Conservation (phyloP, 2,888 invertebrate genomes). For the Nephrotoma flavescens region DNA sequence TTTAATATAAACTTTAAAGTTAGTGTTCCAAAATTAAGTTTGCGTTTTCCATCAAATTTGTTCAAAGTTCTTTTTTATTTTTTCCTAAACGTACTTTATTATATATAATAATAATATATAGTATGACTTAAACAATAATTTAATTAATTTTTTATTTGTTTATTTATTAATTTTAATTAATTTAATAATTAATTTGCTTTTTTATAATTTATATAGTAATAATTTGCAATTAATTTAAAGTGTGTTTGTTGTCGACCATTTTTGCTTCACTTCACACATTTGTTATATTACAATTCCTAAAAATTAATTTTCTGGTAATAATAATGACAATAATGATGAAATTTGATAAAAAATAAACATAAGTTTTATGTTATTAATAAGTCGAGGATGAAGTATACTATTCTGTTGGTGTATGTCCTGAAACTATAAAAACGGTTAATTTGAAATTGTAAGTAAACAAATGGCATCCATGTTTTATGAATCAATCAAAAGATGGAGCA, state of each 20-base stretch:
- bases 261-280: neutral
- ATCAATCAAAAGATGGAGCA: neutral
- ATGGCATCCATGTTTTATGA: neutral
- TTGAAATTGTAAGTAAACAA: neutral
- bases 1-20: neutral
- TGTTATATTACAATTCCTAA: neutral
- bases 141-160: neutral
- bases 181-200: neutral
- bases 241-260: neutral
- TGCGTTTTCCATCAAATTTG: neutral
- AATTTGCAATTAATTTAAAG: neutral
- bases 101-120: neutral
- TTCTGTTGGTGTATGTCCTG: neutral
- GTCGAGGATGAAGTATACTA: neutral
- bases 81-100: neutral
- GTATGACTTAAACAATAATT: neutral
- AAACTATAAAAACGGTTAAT: neutral
- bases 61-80: neutral
- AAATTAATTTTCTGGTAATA: neutral
- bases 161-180: neutral
- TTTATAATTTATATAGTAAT: neutral
- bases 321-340: neutral
- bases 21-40: neutral
- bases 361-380: neutral
- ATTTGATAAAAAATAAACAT: neutral